Conservation (phyloP, 2,888 invertebrate species). For the Antitype chi region DNA sequence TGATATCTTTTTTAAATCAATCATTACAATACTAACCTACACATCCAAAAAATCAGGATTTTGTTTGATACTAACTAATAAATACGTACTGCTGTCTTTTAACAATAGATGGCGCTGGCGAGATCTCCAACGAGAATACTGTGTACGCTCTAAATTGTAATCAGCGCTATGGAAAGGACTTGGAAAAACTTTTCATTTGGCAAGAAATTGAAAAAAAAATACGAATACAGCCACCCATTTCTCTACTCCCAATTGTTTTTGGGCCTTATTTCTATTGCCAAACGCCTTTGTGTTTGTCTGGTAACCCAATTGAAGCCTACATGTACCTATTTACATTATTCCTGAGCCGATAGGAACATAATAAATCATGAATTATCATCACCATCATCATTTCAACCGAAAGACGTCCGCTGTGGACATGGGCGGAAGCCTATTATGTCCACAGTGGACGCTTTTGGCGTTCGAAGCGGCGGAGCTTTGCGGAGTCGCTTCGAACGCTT, state of each 20-base stretch:
- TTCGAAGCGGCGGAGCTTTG: too few species aligned
- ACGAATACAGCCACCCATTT: neutral
- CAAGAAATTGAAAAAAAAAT: neutral
- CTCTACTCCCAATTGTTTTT: neutral
- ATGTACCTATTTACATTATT: neutral
- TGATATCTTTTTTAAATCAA: neutral
- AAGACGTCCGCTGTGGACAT: too few species aligned
- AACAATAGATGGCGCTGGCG: conserved; percentile 29
- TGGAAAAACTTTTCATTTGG: neutral
- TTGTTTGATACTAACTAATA: neutral
- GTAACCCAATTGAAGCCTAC: neutral
- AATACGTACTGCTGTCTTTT: neutral
- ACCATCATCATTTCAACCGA: too few species aligned
- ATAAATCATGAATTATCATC: neutral
- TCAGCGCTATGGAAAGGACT: neutral
- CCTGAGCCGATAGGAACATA: neutral
- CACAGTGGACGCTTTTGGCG: too few species aligned
- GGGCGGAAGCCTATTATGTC: too few species aligned
- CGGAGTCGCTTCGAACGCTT: too few species aligned
- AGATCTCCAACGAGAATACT: neutral
- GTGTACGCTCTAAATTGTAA: too few species aligned
- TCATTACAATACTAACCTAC: neutral
- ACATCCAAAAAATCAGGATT: neutral
- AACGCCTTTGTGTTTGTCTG: neutral
- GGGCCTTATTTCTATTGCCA: neutral